phyloP scores from a whole-genome alignment of 2,888 invertebrate species.

The Suillia variegata region DNA sequence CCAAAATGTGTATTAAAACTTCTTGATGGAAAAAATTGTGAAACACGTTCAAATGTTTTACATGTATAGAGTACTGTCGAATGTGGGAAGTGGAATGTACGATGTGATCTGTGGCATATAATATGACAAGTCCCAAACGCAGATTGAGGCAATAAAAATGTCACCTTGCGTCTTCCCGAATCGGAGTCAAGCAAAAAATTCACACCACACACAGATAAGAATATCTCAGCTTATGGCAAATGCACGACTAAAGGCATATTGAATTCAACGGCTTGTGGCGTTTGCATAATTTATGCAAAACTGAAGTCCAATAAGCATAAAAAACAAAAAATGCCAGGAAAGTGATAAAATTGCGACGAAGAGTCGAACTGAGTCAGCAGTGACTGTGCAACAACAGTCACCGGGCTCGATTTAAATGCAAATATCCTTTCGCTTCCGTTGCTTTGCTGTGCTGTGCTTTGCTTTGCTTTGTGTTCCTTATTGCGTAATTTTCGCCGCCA shows the following conservation, averaged over 20 bases:
- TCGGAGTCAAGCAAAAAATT: constrained; percentile 44
- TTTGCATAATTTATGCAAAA: constrained; percentile 49
- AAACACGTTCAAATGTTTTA: too few relatives aligned
- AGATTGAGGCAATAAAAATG: constrained; percentile 52
- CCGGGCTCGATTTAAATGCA: constrained; percentile 42
- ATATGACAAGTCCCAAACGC: constrained; percentile 16
- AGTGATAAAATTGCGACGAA: neutral
- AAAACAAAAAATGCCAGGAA: constrained; percentile 15
- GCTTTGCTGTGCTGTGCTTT: too few relatives aligned
- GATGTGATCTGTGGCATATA: neutral
- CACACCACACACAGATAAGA: neutral
- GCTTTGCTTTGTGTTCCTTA: too few relatives aligned
- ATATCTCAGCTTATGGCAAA: too few relatives aligned
- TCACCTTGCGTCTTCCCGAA: constrained; percentile 45
- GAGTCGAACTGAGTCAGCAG: neutral
- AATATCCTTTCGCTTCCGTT: constrained; percentile 29
- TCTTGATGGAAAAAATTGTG: too few relatives aligned
- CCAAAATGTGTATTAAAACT: too few relatives aligned
- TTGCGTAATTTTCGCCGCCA: constrained; percentile 24
- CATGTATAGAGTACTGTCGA: too few relatives aligned
- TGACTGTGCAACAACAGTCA: neutral
- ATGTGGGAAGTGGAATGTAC: neutral
- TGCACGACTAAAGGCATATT: too few relatives aligned
- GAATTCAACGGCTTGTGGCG: too few relatives aligned
- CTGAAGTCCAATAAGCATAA: constrained; percentile 30